phyloP scores from a whole-genome alignment of 2,888 invertebrate genomes.

The Osmoderma eremita region DNA sequence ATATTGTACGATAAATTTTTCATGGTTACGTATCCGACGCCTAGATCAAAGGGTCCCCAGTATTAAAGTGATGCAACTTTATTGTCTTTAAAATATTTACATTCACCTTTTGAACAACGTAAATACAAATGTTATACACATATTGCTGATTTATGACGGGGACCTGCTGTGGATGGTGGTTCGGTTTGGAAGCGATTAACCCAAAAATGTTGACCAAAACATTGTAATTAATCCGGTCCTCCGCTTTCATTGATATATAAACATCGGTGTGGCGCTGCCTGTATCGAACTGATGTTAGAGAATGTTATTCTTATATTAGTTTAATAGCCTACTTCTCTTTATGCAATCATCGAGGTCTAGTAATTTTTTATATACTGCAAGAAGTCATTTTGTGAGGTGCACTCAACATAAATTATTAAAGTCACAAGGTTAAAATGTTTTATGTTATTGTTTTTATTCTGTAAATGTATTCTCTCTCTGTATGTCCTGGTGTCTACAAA shows the following conservation, averaged over 20 bases:
- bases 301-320: slow-evolving; percentile 13
- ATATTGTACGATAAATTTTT: slow-evolving; percentile 38
- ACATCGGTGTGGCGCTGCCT: slow-evolving; percentile 4
- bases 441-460: too few species aligned
- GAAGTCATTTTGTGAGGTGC: too few species aligned
- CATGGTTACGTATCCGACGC: slow-evolving; percentile 31
- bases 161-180: slow-evolving; percentile 36
- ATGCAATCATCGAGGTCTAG: not conserved
- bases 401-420: too few species aligned
- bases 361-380: not conserved
- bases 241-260: slow-evolving; percentile 33
- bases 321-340: slow-evolving; percentile 18
- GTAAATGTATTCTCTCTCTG: too few species aligned
- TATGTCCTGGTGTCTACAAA: not conserved
- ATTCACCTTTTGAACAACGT: slow-evolving; percentile 40
- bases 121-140: slow-evolving; percentile 38
- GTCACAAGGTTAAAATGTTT: too few species aligned
- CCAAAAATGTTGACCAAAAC: slow-evolving; percentile 35
- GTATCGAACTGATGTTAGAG: not conserved
- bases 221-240: slow-evolving; percentile 34
- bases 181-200: slow-evolving; percentile 35
- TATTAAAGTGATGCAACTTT: slow-evolving; percentile 41
- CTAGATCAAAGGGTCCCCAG: slow-evolving; percentile 39
- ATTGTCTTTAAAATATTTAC: slow-evolving; percentile 43
- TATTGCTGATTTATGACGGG: slow-evolving; percentile 36